A percentile compares a stretch with the other conserved stretches of the same genome.
phyloP scores from a whole-genome alignment of 2,888 invertebrate species.

The Schizotus pectinicornis region DNA sequence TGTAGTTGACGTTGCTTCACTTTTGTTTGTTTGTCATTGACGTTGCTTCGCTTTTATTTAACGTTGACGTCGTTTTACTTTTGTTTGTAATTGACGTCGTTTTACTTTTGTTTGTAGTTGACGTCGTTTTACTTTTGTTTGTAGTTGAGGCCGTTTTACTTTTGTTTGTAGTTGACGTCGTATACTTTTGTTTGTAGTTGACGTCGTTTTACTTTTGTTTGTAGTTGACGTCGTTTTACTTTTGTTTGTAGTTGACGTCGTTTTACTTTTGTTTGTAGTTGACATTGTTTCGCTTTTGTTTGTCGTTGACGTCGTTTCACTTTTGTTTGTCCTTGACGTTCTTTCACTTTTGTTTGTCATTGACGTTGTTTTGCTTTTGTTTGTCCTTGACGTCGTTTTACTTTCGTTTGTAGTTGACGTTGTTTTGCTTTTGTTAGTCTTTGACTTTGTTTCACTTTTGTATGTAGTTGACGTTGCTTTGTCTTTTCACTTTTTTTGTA shows the following conservation, averaged over 20 bases:
- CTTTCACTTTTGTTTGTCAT: not conserved
- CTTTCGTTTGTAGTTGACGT: not conserved
- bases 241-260: not conserved
- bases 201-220: not conserved
- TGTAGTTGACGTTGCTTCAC: not conserved
- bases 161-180: not conserved
- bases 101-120: not conserved
- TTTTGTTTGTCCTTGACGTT: no score
- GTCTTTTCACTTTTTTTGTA: no score
- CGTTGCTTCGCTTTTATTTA: not conserved
- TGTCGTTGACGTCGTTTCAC: not conserved
- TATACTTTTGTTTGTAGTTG: not conserved
- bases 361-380: not conserved
- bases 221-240: not conserved
- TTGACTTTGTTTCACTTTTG: not conserved
- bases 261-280: no score
- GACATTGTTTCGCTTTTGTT: not conserved
- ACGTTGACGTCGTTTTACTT: not conserved
- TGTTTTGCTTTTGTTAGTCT: no score
- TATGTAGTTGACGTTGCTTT: not conserved
- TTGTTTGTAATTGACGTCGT: no score
- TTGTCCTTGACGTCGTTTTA: not conserved
- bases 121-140: not conserved
- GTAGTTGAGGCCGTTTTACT: not conserved
- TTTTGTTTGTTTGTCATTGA: no score